Evolutionary conservation across 2,797 vertebrate species (phyloP).

Genomic region (Ptychobarbus kaznakovi): DNA sequence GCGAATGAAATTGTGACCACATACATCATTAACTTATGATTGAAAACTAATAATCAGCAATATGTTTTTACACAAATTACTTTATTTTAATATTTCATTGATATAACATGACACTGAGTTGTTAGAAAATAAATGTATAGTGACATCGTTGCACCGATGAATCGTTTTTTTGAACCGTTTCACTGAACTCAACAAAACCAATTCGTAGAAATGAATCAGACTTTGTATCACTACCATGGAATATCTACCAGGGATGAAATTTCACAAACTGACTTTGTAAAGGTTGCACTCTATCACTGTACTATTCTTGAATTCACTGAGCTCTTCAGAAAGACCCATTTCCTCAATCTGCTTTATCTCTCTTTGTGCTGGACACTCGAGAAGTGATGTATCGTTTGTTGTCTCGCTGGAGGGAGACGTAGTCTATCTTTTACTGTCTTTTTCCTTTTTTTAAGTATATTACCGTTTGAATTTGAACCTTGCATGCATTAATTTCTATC

Average conservation of each 20-base stretch:
- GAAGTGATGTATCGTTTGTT: neutral
- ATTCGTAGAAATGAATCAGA: neutral
- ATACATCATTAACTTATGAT: too few species aligned
- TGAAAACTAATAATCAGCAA: too few species aligned
- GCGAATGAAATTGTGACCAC: too few species aligned
- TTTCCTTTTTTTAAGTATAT: too few species aligned
- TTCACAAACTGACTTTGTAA: too few species aligned
- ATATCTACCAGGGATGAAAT: too few species aligned
- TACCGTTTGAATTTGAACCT: neutral
- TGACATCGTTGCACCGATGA: neutral
- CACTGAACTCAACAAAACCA: neutral
- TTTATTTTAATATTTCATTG: too few species aligned
- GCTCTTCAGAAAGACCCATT: too few species aligned
- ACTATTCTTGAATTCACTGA: too few species aligned
- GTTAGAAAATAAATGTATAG: neutral
- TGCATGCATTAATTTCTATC: neutral
- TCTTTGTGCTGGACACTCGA: neutral
- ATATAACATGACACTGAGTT: neutral
- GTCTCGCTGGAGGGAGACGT: neutral
- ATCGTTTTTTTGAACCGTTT: neutral
- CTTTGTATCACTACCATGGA: neutral
- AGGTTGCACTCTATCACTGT: too few species aligned
- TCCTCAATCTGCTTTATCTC: neutral
- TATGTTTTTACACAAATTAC: too few species aligned
- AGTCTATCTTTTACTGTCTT: too few species aligned